Conservation (phyloP, 2,888 invertebrate species). For the Microctonus brassicae region DNA sequence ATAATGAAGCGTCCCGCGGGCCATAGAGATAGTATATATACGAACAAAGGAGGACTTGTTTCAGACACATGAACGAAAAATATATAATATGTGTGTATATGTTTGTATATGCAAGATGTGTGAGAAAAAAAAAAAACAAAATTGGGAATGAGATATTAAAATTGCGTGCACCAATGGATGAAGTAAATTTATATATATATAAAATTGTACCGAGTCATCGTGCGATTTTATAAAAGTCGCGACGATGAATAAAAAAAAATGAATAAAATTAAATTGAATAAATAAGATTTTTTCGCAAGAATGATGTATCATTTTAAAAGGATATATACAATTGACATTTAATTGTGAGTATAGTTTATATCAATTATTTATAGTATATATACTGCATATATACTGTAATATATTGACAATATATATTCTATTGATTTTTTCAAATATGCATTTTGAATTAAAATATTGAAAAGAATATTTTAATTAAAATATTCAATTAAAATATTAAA, state of each 20-base stretch:
- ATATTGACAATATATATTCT: background rate
- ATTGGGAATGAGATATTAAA: too few relatives aligned
- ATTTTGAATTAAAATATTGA: background rate
- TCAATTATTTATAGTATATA: slow-evolving; percentile 6
- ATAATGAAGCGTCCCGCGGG: slow-evolving; percentile 36
- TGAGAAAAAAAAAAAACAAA: background rate
- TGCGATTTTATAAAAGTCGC: slow-evolving; percentile 19
- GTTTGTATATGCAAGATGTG: background rate
- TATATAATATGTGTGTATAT: background rate
- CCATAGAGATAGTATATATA: slow-evolving; percentile 12
- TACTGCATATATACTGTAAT: slow-evolving; percentile 5
- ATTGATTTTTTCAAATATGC: background rate
- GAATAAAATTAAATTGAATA: slow-evolving; percentile 5
- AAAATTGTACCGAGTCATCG: slow-evolving; percentile 3
- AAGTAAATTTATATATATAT: background rate
- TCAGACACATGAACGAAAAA: background rate
- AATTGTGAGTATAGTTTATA: too few relatives aligned
- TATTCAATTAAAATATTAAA: too few relatives aligned
- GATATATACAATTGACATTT: slow-evolving; percentile 27
- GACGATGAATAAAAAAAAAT: slow-evolving; percentile 15
- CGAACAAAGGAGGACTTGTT: slow-evolving; percentile 24
- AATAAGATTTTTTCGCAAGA: slow-evolving; percentile 1
- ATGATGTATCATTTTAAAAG: slow-evolving; percentile 28
- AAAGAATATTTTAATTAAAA: too few relatives aligned
- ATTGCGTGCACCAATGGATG: slow-evolving; percentile 1